Base-by-base conservation (phyloP, 2,113 vertebrate genomes). In the Oxyura jamaicensis region DNA sequence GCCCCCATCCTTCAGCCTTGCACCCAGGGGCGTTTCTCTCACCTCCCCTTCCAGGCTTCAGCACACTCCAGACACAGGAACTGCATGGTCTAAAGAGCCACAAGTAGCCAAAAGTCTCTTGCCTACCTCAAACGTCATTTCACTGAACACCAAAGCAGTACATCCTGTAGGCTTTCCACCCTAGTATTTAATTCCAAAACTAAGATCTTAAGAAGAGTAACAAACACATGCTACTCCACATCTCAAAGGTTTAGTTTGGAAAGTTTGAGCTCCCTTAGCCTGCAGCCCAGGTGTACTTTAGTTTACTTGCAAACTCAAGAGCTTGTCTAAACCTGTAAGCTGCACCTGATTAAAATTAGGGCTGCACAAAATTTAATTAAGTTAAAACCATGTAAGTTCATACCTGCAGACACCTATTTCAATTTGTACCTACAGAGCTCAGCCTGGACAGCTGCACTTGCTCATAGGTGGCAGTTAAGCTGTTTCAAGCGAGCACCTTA, bases 331-430 rank as follows among this genome's bases (percentile, higher is more conserved):
- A 88, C 80, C 44, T 69, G 50, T 15, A 80, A 79, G 31, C 9
- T 58, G n/a, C 5, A 11, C 68, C 63, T 77, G 41, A 42, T 86
- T 69, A 69, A 94, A 92, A 93, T 50, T 48, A 71, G 75, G 93
- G 48, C 71, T 53, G 67, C 68, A 82, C 33, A 85, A 91, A 71
- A 72, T 58, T 25, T 58, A 74, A 95, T 90, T 66, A 83, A 42
- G 26, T 33, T 83, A 59, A 86, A 86, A 23, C 22, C 2, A 0
- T 10, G 2, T 42, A 79, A 94, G 29, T 41, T 72, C 63, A 36
- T 19, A 76, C 2, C 1, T 50, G 39, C 53, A 73, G 6, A 10
- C 46, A 56, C 13, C 46, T 75, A 7, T 31, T 78, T 71, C 73
- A 83, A 42, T 50, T 22, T 81, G 72, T 9, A 33, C 44, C n/a